Conservation (phyloP, 2,113 vertebrate genomes). For the Coryphaenoides rupestris region DNA sequence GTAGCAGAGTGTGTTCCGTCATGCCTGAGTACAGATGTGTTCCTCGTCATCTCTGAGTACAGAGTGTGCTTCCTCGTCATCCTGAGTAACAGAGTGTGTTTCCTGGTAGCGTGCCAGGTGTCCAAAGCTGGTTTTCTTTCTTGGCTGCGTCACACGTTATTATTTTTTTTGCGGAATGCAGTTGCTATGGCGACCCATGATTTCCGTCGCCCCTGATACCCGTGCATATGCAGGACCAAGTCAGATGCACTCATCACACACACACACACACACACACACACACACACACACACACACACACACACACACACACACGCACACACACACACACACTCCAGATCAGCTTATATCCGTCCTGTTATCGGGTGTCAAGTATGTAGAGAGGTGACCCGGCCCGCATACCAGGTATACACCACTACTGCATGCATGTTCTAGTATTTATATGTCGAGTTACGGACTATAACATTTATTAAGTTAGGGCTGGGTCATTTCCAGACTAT, state of each 20-base stretch:
- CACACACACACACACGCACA: conserved; percentile 3
- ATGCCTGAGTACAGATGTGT: too few species aligned
- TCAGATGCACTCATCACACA: background rate
- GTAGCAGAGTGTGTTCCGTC: too few species aligned
- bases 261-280: too few species aligned
- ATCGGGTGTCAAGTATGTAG: conserved; percentile 46
- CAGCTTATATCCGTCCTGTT: conserved; percentile 31
- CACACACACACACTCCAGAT: background rate
- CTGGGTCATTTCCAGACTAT: too few species aligned
- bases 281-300: background rate
- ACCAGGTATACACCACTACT: background rate
- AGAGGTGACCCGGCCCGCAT: conserved; percentile 30
- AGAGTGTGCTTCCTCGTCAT: too few species aligned
- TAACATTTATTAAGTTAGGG: too few species aligned
- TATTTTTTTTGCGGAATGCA: conserved; percentile 23
- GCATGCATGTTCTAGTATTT: too few species aligned
- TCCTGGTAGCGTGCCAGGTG: too few species aligned
- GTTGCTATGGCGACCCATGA: conserved; percentile 29
- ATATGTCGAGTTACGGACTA: too few species aligned
- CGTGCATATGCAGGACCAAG: background rate
- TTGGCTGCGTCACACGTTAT: conserved; percentile 21
- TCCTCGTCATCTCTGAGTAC: too few species aligned
- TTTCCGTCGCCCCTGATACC: conserved; percentile 8
- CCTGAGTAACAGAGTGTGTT: too few species aligned
- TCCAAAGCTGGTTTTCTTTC: background rate